These are phyloP conservation scores for Pentamera pediparva DNA, from an alignment of 53 echinoderm and acorn worm genomes.

Conservation along the genomic window DNA sequence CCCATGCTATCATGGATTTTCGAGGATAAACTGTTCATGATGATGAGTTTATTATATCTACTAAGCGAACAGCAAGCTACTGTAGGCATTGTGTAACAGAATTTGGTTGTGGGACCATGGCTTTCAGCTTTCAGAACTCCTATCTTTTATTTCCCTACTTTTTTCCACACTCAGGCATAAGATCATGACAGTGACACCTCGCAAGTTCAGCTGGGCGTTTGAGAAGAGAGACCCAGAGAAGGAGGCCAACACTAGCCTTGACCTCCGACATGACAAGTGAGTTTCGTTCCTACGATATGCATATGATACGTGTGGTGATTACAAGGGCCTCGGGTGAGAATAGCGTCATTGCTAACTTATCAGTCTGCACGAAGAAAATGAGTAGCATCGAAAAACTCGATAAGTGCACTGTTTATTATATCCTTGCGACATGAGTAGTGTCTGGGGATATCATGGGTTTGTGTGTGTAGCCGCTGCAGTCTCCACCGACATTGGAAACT, in stretches of 20 bases:
- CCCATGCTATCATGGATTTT: neutral
- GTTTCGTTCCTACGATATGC: constrained; percentile 25
- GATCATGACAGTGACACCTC: constrained; percentile 52
- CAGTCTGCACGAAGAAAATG: too few species aligned
- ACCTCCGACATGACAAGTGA: constrained; percentile 72
- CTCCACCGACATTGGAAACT: too few species aligned
- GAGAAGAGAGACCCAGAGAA: constrained; percentile 73
- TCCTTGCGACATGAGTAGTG: too few species aligned
- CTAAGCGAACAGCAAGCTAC: neutral
- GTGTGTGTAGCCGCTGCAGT: too few species aligned
- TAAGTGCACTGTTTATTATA: too few species aligned
- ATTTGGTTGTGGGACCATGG: neutral
- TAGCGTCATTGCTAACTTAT: too few species aligned
- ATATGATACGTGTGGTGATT: too few species aligned
- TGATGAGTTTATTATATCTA: neutral
- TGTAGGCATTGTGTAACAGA: neutral
- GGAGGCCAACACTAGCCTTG: neutral
- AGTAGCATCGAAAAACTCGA: too few species aligned
- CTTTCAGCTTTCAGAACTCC: neutral
- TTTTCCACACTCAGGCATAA: constrained; percentile 54
- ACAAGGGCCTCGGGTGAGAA: too few species aligned
- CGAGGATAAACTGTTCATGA: neutral
- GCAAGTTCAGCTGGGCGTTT: constrained; percentile 90
- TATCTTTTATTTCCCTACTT: neutral
- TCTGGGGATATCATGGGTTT: too few species aligned